These are phyloP conservation scores for Cyrtodaria siliqua DNA, from an alignment of 2,888 invertebrate genomes.

Conservation along the genomic window DNA sequence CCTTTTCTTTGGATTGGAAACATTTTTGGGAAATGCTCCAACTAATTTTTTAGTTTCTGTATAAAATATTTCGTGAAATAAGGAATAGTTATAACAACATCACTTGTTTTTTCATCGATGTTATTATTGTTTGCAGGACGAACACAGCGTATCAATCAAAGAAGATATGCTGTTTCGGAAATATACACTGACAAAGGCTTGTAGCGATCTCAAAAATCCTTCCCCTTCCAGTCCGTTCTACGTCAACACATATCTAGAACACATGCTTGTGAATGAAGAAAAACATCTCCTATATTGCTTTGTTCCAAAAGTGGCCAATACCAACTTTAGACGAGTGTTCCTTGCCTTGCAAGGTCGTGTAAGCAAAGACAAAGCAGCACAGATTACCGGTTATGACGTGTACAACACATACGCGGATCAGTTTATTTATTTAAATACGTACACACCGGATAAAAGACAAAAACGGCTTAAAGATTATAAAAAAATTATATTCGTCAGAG, in stretches of 20 bases:
- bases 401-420: constrained; percentile 67
- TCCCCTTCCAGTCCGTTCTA: not conserved
- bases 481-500: constrained; percentile 94
- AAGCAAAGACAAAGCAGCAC: constrained; percentile 61
- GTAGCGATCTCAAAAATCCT: too few relatives aligned
- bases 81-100: too few relatives aligned
- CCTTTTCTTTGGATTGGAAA: too few relatives aligned
- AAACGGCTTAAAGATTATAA: constrained; percentile 92
- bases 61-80: too few relatives aligned
- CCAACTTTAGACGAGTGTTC: constrained; percentile 96
- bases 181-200: too few relatives aligned
- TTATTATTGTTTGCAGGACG: too few relatives aligned
- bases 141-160: too few relatives aligned
- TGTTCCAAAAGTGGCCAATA: constrained; percentile 96
- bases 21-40: too few relatives aligned
- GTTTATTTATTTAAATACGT: constrained; percentile 66
- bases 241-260: constrained; percentile 28
- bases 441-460: constrained; percentile 87
- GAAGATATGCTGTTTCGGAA: too few relatives aligned
- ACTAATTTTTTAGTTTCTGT: too few relatives aligned
- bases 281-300: constrained; percentile 96
- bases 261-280: constrained; percentile 90
- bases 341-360: constrained; percentile 91
- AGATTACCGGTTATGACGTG: constrained; percentile 68
- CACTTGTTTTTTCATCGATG: too few relatives aligned